Conservation (phyloP, 2,797 vertebrate genomes). For the Hipposideros larvatus region DNA sequence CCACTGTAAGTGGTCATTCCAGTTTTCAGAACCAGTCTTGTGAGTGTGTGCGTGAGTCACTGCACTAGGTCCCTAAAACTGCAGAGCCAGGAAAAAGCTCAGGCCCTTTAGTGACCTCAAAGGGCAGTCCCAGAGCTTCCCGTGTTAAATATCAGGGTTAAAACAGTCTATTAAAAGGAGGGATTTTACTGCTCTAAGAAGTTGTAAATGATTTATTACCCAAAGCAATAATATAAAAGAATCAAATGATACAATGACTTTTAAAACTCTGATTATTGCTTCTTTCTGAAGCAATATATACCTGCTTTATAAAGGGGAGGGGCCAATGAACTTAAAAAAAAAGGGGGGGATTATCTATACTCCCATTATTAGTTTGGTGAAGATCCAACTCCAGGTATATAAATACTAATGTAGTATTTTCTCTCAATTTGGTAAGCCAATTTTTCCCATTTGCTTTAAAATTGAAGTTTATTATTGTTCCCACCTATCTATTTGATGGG, state of each 20-base stretch:
- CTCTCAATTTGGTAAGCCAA: background rate
- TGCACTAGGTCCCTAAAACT: background rate
- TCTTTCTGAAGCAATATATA: slow-evolving; percentile 4
- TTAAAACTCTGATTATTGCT: background rate
- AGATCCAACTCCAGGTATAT: background rate
- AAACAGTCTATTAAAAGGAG: background rate
- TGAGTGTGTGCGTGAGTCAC: background rate
- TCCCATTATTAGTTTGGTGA: background rate
- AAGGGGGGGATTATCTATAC: background rate
- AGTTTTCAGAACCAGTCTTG: background rate
- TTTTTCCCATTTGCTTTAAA: background rate
- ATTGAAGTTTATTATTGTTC: background rate
- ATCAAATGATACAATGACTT: background rate
- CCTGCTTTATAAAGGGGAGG: background rate
- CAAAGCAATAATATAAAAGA: background rate
- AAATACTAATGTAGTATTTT: background rate
- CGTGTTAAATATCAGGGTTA: background rate
- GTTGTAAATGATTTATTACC: background rate
- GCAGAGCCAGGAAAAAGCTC: background rate
- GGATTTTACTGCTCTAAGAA: background rate
- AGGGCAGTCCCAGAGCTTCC: background rate
- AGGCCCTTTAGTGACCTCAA: background rate
- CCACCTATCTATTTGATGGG: background rate
- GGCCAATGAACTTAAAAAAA: background rate
- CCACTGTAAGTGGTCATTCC: background rate